These are phyloP conservation scores for Mustela nigripes DNA, from an alignment of 2,113 vertebrate genomes.

Conservation along the genomic window DNA sequence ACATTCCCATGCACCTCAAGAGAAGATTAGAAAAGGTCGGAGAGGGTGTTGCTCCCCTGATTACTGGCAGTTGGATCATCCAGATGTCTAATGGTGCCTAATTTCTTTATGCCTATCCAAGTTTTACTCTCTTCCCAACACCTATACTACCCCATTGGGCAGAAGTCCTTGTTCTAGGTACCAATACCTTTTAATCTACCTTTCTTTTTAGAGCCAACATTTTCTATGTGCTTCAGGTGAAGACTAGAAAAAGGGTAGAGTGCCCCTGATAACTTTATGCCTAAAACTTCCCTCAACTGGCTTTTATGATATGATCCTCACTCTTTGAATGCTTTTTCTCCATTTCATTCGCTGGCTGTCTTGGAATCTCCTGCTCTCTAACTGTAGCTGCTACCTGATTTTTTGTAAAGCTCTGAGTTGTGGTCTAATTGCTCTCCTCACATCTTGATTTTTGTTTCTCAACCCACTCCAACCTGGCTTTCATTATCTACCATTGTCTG, in stretches of 20 bases:
- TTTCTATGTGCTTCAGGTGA: neutral
- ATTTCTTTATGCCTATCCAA: neutral
- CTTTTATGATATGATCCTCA: neutral
- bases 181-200: neutral
- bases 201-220: neutral
- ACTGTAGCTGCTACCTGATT: neutral
- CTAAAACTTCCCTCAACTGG: neutral
- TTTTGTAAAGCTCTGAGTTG: neutral
- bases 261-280: neutral
- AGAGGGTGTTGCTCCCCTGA: neutral
- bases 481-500: neutral
- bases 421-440: conserved; percentile 1
- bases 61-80: neutral
- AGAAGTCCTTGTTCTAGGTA: neutral
- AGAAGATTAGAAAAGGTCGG: neutral
- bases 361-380: neutral
- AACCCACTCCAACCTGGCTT: neutral
- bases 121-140: neutral
- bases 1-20: neutral
- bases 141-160: neutral
- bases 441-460: neutral
- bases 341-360: neutral
- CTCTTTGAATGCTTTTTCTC: neutral
- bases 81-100: neutral
- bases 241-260: neutral